These are phyloP conservation scores for Malaclemys terrapin DNA, from an alignment of 2,113 vertebrate genomes.

Conservation along the genomic window DNA sequence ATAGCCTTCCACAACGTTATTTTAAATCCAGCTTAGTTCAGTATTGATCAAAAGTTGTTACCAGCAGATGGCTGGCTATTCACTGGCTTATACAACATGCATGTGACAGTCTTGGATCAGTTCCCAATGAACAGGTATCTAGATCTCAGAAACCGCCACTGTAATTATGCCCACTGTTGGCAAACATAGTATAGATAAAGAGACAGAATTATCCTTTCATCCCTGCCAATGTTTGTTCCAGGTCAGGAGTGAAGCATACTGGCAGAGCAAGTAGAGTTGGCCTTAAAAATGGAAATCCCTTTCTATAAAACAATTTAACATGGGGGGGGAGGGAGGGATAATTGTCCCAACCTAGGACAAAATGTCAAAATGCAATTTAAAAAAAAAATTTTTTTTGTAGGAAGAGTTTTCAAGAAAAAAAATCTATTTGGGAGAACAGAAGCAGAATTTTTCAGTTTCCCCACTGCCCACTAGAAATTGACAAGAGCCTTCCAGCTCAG, in stretches of 20 bases:
- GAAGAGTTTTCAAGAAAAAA: no score
- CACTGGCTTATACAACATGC: background rate
- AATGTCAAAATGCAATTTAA: no score
- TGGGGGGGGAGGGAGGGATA: no score
- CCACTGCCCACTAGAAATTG: no score
- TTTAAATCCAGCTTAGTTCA: background rate
- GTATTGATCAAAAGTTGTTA: background rate
- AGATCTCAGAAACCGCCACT: background rate
- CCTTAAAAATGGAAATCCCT: no score
- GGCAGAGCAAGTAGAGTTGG: fast-evolving
- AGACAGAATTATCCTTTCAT: background rate
- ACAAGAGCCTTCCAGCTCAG: no score
- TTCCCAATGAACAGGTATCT: background rate
- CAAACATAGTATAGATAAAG: background rate
- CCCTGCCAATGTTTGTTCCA: background rate
- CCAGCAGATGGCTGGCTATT: conserved; percentile 15
- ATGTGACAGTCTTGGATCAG: background rate
- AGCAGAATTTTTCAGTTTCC: no score
- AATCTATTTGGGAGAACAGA: no score
- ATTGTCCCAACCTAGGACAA: no score
- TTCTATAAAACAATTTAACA: no score
- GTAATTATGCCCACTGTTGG: background rate
- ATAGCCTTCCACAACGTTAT: background rate
- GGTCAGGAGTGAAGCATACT: background rate
- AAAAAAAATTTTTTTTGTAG: no score